Base-by-base conservation (phyloP, 30 jellyfish, hydroid and myxozoan genomes). In the Aurelia coerulea region DNA sequence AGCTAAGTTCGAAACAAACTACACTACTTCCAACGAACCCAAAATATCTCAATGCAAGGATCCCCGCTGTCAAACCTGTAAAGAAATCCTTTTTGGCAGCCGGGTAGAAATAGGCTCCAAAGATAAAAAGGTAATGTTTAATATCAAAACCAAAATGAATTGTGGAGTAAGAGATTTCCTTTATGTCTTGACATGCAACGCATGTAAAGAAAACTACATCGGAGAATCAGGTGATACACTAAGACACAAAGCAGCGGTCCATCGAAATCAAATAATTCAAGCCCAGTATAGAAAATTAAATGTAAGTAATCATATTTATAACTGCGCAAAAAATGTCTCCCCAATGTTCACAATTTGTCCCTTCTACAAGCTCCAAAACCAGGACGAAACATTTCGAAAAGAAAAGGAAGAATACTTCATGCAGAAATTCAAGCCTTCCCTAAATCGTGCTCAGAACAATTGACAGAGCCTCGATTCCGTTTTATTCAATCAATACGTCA, bases 161-260 rank as follows among this genome's bases (percentile, higher is more conserved):
- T 23, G 29, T 23, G 29, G 29, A 69, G 42, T 29, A 7, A 31
- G 10, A 33, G 80, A 69, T 58, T 69, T 5, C 19, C 69, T 1
- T n/a, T 33, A 67, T 15, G 18, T n/a, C 17, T 67, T 10, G 1
- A 5, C 52, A 11, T 70, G 80, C 80, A 70, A 70, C 52, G 80
- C 60, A 18, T 70, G 80, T 33, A 70, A 70, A 17, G 80, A 70
- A 49, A 70, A 70, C 62, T 70, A 33, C 31, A 51, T 70, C 63
- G 80, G 80, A 18, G 80, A 70, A 70, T 70, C 80, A 70, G 80
- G 80, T 70, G 80, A 70, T 17, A 19, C 80, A 49, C 65, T 70
- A 70, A 70, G 80, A 33, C 60, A 70, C 42, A 70, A 62, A 62
- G 62, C 80, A 16, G 63, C 80, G 37, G 80, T 70, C 80, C 80